A percentile compares a stretch with the other conserved stretches of the same genome.
Evolutionary conservation across 2,888 invertebrate species (phyloP).

Genomic region (Melolontha melolontha): DNA sequence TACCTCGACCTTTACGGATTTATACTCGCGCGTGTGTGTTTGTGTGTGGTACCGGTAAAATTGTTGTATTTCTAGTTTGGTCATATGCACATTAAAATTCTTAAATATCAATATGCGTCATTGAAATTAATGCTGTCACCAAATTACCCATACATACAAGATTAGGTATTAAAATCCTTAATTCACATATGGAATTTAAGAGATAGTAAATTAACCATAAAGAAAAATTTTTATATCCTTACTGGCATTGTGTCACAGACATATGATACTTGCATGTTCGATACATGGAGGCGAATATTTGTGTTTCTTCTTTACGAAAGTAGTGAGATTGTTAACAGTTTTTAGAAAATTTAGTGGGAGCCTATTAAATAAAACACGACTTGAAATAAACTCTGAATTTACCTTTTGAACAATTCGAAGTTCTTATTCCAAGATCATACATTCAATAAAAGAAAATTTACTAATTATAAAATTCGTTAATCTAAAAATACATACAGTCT

Average conservation of each 20-base stretch:
- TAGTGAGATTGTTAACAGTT: no score
- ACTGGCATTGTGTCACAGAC: slow-evolving; percentile 1
- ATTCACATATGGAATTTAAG: slow-evolving; percentile 18
- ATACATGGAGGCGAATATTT: not conserved
- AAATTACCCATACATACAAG: slow-evolving; percentile 33
- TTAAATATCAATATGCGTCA: slow-evolving; percentile 41
- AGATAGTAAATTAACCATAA: slow-evolving; percentile 13
- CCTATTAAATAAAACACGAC: no score
- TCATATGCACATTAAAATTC: slow-evolving; percentile 33
- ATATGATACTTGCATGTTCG: not conserved
- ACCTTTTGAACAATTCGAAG: no score
- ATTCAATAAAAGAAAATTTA: no score
- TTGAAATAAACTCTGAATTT: no score
- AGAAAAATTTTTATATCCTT: not conserved
- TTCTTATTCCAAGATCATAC: no score
- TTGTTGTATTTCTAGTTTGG: slow-evolving; percentile 40
- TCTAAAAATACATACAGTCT: no score
- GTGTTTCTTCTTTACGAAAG: not conserved
- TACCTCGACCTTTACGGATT: slow-evolving; percentile 32
- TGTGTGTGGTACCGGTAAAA: slow-evolving; percentile 33
- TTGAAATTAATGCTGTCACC: slow-evolving; percentile 40
- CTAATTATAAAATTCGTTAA: no score
- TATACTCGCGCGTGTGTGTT: slow-evolving; percentile 5
- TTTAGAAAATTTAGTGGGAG: not conserved
- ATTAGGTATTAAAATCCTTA: slow-evolving; percentile 17